These are phyloP conservation scores for Acanthoscelides obtectus DNA, from an alignment of 2,888 invertebrate genomes.

Conservation along the genomic window DNA sequence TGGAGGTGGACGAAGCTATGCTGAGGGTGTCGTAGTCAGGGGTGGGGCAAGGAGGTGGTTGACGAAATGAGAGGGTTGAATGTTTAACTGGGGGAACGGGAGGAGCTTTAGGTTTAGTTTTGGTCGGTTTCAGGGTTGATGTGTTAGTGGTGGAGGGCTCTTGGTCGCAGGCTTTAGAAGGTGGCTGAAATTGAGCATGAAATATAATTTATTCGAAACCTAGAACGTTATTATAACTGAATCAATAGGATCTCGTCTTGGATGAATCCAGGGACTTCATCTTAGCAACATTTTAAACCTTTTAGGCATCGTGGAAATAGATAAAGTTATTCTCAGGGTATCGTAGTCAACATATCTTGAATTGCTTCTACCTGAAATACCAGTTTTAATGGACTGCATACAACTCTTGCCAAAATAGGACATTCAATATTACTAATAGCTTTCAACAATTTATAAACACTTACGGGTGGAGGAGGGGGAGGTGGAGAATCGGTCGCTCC, in stretches of 20 bases:
- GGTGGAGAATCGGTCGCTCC: conserved; percentile 41
- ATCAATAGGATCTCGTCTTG: too few relatives aligned
- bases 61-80: conserved; percentile 40
- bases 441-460: conserved; percentile 31
- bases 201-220: too few relatives aligned
- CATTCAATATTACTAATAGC: too few relatives aligned
- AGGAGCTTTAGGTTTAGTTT: conserved; percentile 39
- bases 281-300: conserved; percentile 44
- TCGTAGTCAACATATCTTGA: too few relatives aligned
- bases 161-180: background rate
- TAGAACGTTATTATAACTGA: too few relatives aligned
- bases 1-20: conserved; percentile 35
- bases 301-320: conserved; percentile 22
- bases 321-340: conserved; percentile 44
- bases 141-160: conserved; percentile 4
- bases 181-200: conserved; percentile 1
- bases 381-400: too few relatives aligned
- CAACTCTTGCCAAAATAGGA: too few relatives aligned
- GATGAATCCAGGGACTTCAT: conserved; percentile 73
- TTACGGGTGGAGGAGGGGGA: conserved; percentile 62
- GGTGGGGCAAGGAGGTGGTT: conserved; percentile 50
- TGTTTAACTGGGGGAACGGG: conserved; percentile 42
- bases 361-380: too few relatives aligned
- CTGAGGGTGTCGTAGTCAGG: conserved; percentile 54
- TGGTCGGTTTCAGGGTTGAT: conserved; percentile 28